A percentile compares a stretch with the other conserved stretches of the same genome.
These are phyloP conservation scores for Psilopsiagon aymara DNA, from an alignment of 2,113 vertebrate genomes.

Conservation along the genomic window DNA sequence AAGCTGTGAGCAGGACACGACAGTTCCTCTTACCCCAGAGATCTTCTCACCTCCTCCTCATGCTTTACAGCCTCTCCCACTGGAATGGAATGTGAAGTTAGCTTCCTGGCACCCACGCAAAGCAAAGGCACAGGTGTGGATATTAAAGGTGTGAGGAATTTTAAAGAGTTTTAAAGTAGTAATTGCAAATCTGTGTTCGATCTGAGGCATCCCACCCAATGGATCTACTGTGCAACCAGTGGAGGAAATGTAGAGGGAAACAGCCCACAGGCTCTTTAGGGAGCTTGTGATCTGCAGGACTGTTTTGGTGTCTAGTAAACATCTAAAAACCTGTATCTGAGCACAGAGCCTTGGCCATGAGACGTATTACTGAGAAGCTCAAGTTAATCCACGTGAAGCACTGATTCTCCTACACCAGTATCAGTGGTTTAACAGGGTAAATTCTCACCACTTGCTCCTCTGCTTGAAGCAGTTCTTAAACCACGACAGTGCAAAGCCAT, in stretches of 20 bases:
- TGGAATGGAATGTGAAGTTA: background rate
- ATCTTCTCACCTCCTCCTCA: background rate
- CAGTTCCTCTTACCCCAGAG: background rate
- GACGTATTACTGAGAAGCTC: background rate
- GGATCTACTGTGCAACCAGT: background rate
- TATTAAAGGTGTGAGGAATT: slow-evolving; percentile 25
- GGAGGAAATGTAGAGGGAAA: background rate
- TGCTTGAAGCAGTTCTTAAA: background rate
- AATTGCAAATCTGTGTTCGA: background rate
- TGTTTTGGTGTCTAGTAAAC: background rate
- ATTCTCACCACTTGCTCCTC: background rate
- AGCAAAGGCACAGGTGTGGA: background rate
- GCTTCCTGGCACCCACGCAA: background rate
- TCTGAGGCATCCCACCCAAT: background rate
- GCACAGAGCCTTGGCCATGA: background rate
- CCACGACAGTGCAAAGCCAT: background rate
- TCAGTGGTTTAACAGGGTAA: background rate
- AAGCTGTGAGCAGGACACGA: background rate
- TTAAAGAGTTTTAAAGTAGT: background rate
- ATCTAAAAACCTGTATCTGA: background rate
- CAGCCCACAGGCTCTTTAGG: rapidly evolving
- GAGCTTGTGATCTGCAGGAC: background rate
- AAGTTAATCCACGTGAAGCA: background rate
- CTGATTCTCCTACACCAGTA: background rate
- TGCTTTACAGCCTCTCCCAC: background rate